Conservation (phyloP, 2,113 vertebrate genomes). For the Sceloporus tristichus region DNA sequence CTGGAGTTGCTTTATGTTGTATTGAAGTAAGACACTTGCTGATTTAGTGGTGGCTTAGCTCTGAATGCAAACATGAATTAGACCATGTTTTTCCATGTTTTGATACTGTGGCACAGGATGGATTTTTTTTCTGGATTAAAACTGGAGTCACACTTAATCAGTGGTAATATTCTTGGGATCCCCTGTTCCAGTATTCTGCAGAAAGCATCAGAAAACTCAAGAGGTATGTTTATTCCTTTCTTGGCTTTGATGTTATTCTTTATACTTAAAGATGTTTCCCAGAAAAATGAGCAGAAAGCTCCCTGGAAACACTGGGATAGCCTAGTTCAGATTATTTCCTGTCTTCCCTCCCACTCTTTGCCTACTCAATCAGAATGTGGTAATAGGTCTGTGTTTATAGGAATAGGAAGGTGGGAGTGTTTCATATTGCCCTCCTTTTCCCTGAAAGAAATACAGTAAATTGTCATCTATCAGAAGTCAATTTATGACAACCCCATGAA, state of each 20-base stretch:
- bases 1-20: not conserved
- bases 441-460: too few relatives aligned
- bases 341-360: not conserved
- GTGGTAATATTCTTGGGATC: too few relatives aligned
- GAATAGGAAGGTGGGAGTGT: too few relatives aligned
- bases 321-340: not conserved
- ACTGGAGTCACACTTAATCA: not conserved
- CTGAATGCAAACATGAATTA: not conserved
- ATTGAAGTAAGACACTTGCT: not conserved
- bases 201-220: not conserved
- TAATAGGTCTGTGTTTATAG: too few relatives aligned
- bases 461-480: too few relatives aligned
- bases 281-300: not conserved
- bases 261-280: not conserved
- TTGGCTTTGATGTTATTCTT: not conserved
- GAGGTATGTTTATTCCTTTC: not conserved
- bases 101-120: not conserved
- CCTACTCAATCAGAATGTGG: not conserved
- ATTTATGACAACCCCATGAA: too few relatives aligned
- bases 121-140: not conserved
- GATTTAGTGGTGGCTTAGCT: not conserved
- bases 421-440: too few relatives aligned
- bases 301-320: not conserved
- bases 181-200: not conserved
- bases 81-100: not conserved